Evolutionary conservation across 2,797 vertebrate genomes (phyloP).

Genomic region (Chiloscyllium punctatum): DNA sequence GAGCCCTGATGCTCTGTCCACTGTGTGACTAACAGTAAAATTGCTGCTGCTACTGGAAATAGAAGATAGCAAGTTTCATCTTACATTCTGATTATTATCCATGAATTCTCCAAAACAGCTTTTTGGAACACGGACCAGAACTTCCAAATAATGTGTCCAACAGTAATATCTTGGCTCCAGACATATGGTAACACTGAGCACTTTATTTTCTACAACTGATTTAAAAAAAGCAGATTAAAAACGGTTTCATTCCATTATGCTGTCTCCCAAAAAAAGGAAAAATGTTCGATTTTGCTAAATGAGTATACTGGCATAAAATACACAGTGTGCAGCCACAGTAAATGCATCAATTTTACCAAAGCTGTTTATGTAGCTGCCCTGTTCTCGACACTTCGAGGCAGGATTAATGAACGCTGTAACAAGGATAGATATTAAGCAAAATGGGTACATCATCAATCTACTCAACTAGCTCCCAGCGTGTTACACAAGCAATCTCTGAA

Average conservation of each 20-base stretch:
- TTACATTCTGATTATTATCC: not conserved
- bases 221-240: too few relatives aligned
- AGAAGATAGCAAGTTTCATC: not conserved
- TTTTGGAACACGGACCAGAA: not conserved
- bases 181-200: too few relatives aligned
- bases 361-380: not conserved
- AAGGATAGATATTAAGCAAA: not conserved
- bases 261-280: not conserved
- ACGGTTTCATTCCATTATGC: not conserved
- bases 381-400: not conserved
- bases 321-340: not conserved
- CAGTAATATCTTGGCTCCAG: not conserved
- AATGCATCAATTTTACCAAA: constrained; percentile 7
- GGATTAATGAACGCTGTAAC: constrained; percentile 5
- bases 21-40: not conserved
- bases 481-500: not conserved
- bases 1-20: not conserved
- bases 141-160: not conserved
- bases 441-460: not conserved
- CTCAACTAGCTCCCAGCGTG: not conserved
- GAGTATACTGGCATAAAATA: not conserved
- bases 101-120: not conserved
- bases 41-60: not conserved
- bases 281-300: not conserved
- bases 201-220: not conserved